Conservation (phyloP, 2,113 vertebrate species). For the Poecilia latipinna region DNA sequence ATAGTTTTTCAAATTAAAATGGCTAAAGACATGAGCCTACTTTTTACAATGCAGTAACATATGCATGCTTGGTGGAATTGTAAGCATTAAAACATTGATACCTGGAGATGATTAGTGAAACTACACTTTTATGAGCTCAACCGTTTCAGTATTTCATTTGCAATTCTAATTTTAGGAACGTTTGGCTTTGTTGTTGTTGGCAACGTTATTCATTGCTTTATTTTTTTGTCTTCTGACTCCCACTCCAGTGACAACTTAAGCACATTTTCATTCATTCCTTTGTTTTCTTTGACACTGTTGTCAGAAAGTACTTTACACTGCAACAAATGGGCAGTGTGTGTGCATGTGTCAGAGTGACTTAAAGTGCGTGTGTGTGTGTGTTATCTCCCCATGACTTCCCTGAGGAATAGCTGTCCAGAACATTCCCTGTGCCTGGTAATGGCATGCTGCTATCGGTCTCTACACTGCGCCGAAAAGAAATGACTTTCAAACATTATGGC, state of each 20-base stretch:
- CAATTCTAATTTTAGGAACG: slow-evolving; percentile 2
- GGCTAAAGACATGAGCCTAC: too few species aligned
- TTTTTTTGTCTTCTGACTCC: neutral
- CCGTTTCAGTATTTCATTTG: slow-evolving; percentile 37
- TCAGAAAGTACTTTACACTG: slow-evolving; percentile 31
- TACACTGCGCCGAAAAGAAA: slow-evolving; percentile 59
- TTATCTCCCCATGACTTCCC: slow-evolving; percentile 48
- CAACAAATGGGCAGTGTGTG: slow-evolving; percentile 30
- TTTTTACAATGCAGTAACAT: too few species aligned
- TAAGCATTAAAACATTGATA: slow-evolving; percentile 56
- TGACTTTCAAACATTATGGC: slow-evolving; percentile 63
- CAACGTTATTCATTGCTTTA: slow-evolving; percentile 1
- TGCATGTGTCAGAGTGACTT: slow-evolving; percentile 5
- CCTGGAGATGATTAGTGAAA: slow-evolving; percentile 15
- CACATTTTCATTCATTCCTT: slow-evolving; percentile 13
- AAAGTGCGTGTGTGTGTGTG: slow-evolving; percentile 13
- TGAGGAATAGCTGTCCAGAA: slow-evolving; percentile 58
- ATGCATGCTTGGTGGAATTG: neutral
- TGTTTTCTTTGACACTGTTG: slow-evolving; percentile 33
- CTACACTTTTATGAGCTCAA: slow-evolving; percentile 11
- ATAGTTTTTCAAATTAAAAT: too few species aligned
- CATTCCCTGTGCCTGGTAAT: slow-evolving; percentile 62
- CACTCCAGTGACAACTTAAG: neutral
- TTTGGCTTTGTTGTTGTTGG: neutral
- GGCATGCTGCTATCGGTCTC: slow-evolving; percentile 69